Percentiles rank a stretch among this genome's conserved stretches.
Conservation (phyloP, 2,113 vertebrate species). For the Limnothrissa miodon region DNA sequence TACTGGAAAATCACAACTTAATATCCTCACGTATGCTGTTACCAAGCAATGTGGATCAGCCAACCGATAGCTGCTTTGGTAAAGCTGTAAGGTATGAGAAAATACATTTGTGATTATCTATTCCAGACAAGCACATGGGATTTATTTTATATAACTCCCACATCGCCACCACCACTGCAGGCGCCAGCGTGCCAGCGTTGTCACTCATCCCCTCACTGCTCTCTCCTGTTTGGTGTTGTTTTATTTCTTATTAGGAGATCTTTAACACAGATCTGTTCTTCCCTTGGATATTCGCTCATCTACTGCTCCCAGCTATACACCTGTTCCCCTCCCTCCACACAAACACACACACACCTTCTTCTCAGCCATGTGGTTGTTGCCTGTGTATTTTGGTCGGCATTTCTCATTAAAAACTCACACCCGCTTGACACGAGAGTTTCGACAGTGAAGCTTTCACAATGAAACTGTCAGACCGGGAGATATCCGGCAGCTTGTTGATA, state of each 20-base stretch:
- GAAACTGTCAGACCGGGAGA: conserved; percentile 59
- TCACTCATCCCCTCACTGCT: conserved; percentile 46
- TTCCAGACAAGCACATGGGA: conserved; percentile 7
- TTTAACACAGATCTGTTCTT: conserved; percentile 41
- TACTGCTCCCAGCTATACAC: conserved; percentile 70
- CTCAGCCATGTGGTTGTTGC: conserved; percentile 22
- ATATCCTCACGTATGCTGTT: conserved; percentile 1
- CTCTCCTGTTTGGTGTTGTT: conserved; percentile 54
- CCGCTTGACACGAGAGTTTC: conserved; percentile 61
- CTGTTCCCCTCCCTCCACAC: conserved; percentile 58
- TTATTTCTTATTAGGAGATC: conserved; percentile 63
- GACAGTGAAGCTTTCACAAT: conserved; percentile 61
- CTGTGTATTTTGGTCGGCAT: conserved; percentile 64
- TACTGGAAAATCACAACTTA: not conserved
- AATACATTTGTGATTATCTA: conserved; percentile 2
- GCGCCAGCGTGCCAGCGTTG: conserved; percentile 19
- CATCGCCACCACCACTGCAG: conserved; percentile 23
- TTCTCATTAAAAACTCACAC: conserved; percentile 67
- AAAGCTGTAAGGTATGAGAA: conserved; percentile 29
- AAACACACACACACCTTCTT: conserved; percentile 25
- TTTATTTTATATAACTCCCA: conserved; percentile 19
- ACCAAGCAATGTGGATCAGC: conserved; percentile 15
- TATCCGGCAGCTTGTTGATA: conserved; percentile 60
- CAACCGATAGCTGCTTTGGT: not conserved
- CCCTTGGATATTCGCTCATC: conserved; percentile 43